Evolutionary conservation across 2,113 vertebrate genomes (phyloP), one percentile per base, ranked within the genome.

Genomic region (Oryzias curvinotus): DNA sequence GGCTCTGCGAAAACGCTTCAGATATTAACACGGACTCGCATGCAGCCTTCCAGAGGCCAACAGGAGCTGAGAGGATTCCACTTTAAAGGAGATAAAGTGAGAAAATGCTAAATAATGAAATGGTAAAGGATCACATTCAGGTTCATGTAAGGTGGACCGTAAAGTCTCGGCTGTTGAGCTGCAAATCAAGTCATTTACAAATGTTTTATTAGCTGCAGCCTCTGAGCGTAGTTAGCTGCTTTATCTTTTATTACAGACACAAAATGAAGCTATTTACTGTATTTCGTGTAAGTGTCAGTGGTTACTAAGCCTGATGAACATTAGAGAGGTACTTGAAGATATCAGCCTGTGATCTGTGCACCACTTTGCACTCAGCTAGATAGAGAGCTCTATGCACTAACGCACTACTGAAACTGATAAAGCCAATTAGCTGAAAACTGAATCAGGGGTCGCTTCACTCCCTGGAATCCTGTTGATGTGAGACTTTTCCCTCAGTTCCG

Each of bases 261-360:
- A 65, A 73, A 44, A 18, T 55, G 12, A 21, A 53, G n/a, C 57
- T 52, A 56, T 68, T 62, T 43, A 19, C 50, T 54, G 62, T 57
- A 80, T 57, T 53, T 62, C 65, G 59, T 44, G 17, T 58, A 7
- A 36, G 18, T 30, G 57, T 51, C 62, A 62, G 65, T 50, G 46
- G 52, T 66, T 63, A 64, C 23, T 50, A 53, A 69, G 48, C 59
- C 69, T 75, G 62, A 65, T 66, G 59, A 81, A 65, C 53, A 73
- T 82, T 48, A 76, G 62, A 75, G 54, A n/a, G 10, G 52, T 63
- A 44, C 71, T 84, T 80, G 64, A 70, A 73, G 48, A 75, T 67
- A 75, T 75, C 58, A 75, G 57, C 47, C 54, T 47, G 50, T 62
- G 62, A 83, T 82, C 68, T 84, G 75, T 52, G 49, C 74, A 76